Conservation (phyloP, 2,888 invertebrate species). For the Drosophila tanythrix region DNA sequence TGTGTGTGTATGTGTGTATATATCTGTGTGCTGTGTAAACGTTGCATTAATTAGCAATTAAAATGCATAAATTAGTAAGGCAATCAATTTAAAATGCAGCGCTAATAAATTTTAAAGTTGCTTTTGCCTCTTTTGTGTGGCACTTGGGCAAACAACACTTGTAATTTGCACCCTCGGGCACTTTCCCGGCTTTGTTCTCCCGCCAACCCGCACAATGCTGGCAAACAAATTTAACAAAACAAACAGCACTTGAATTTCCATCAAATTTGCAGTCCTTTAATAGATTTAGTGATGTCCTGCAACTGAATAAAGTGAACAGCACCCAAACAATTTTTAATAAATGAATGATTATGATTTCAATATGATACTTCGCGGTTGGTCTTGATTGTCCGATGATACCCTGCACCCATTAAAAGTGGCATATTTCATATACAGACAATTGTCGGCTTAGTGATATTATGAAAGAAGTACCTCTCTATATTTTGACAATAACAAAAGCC, state of each 20-base stretch:
- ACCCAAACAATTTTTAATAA: not conserved
- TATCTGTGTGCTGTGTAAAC: constrained; percentile 40
- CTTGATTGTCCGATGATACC: not conserved
- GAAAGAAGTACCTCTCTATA: no score
- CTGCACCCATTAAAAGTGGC: not conserved
- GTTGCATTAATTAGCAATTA: constrained; percentile 77
- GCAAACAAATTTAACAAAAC: constrained; percentile 2
- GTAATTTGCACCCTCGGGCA: constrained; percentile 16
- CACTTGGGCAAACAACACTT: constrained; percentile 15
- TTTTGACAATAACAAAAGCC: not conserved
- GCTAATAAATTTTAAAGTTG: constrained; percentile 60
- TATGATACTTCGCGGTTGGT: not conserved
- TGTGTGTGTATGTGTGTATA: constrained; percentile 7
- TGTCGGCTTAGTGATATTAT: no score
- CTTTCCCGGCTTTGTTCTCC: not conserved
- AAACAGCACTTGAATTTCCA: not conserved
- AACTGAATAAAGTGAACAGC: not conserved
- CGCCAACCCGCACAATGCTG: not conserved
- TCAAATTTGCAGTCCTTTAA: not conserved
- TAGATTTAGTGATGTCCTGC: not conserved
- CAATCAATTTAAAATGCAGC: constrained; percentile 69
- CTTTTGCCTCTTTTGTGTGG: constrained; percentile 22
- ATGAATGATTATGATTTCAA: not conserved
- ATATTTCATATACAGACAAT: no score
- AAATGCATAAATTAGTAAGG: constrained; percentile 71